Conservation (phyloP, 2,113 vertebrate genomes). For the Percina caprodes region DNA sequence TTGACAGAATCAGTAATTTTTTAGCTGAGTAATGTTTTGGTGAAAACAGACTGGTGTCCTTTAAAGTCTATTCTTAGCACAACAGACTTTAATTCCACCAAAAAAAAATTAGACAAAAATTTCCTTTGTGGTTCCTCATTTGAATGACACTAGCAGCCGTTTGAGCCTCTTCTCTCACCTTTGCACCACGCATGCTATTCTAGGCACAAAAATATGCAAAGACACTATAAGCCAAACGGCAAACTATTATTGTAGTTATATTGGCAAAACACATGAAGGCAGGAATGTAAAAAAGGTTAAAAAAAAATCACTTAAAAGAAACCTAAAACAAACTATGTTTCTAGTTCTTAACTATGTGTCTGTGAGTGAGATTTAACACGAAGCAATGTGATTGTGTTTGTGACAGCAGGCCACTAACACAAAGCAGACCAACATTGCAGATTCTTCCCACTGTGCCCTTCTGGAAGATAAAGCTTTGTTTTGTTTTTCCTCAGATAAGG, state of each 20-base stretch:
- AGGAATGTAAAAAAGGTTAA: not conserved
- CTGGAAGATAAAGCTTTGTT: conserved; percentile 54
- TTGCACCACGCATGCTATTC: not conserved
- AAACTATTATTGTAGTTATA: too few species aligned
- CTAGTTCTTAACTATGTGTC: not conserved
- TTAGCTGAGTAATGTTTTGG: not conserved
- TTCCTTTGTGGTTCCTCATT: not conserved
- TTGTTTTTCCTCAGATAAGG: conserved; percentile 49
- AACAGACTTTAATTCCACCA: not conserved
- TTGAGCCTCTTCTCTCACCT: not conserved
- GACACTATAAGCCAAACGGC: too few species aligned
- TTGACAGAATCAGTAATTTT: not conserved
- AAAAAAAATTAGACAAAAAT: not conserved
- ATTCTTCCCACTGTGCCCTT: conserved; percentile 30
- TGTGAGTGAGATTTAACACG: conserved; percentile 12
- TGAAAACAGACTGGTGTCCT: not conserved
- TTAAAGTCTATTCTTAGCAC: not conserved
- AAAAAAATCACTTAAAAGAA: not conserved
- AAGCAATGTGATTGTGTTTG: conserved; percentile 4
- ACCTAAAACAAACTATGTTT: not conserved
- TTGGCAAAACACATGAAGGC: not conserved
- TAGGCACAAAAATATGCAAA: too few species aligned
- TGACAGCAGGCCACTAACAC: conserved; percentile 32
- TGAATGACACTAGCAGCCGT: not conserved
- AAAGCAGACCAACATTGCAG: conserved; percentile 19